phyloP scores from a whole-genome alignment of 30 jellyfish, hydroid and myxozoan species.

The Pseudorhiza aurosa region DNA sequence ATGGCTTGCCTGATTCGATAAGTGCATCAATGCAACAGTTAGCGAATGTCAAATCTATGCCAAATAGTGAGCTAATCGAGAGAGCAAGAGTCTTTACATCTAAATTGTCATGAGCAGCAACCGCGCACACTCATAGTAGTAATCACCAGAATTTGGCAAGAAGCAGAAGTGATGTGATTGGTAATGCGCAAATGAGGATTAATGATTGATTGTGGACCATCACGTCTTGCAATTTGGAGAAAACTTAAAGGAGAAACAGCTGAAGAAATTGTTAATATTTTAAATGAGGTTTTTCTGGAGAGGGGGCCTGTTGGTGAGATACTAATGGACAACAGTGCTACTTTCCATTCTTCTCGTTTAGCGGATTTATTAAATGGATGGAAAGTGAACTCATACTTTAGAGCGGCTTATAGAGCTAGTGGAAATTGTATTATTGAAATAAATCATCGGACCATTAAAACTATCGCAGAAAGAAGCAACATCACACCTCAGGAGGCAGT shows the following conservation, averaged over 20 bases:
- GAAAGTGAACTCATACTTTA: not conserved
- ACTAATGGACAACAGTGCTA: constrained; percentile 22
- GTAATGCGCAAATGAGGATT: no score
- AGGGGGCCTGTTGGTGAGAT: constrained; percentile 27
- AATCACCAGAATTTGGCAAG: no score
- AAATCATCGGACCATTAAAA: constrained; percentile 25
- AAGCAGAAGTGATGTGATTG: no score
- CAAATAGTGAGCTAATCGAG: no score
- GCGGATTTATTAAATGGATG: not conserved
- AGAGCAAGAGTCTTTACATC: no score
- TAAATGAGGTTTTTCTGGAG: constrained; percentile 1
- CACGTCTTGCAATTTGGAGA: constrained; percentile 33
- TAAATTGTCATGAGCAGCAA: no score
- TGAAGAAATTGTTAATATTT: not conserved
- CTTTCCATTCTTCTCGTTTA: not conserved
- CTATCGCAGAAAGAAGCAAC: constrained; percentile 4
- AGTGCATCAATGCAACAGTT: no score
- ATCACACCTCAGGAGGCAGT: not conserved
- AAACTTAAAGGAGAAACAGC: constrained; percentile 3
- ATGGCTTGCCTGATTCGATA: no score
- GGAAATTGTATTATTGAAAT: constrained; percentile 38
- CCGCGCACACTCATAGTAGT: no score
- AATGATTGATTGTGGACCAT: constrained; percentile 27
- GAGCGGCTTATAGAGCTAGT: constrained; percentile 25
- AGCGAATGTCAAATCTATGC: no score